Evolutionary conservation across 1,140 invertebrate genomes (phyloP).

Genomic region (Ostrea denselamellosa): DNA sequence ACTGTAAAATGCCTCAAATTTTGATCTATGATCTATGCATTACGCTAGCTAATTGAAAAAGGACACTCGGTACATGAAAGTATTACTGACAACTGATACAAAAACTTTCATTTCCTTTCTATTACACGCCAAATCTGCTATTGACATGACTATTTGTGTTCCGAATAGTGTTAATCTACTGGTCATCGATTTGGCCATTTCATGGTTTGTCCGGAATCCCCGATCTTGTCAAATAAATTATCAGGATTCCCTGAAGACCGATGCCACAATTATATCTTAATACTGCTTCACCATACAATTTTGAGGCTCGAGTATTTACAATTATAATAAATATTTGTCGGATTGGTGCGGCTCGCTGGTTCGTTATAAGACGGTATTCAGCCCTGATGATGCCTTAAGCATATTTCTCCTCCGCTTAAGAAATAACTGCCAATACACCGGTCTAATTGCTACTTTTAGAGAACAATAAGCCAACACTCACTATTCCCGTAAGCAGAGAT

Average conservation of each 20-base stretch:
- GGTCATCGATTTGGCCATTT: constrained; percentile 13
- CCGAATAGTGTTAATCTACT: neutral
- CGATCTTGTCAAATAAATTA: constrained; percentile 6
- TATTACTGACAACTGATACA: neutral
- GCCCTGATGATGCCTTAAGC: neutral
- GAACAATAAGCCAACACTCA: neutral
- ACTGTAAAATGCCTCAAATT: neutral
- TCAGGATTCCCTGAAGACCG: constrained; percentile 5
- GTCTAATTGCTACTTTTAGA: constrained; percentile 30
- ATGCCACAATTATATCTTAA: constrained; percentile 18
- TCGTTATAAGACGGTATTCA: neutral
- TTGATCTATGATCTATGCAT: neutral
- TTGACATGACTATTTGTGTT: constrained; percentile 17
- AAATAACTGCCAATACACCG: neutral
- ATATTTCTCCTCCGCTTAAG: neutral
- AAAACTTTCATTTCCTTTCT: constrained; percentile 15
- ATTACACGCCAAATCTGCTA: constrained; percentile 7
- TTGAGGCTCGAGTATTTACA: constrained; percentile 1
- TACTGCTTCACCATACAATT: constrained; percentile 4
- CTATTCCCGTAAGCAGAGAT: neutral
- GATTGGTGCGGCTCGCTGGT: neutral
- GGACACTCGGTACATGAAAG: neutral
- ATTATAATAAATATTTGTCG: constrained; percentile 27
- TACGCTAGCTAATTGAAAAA: neutral
- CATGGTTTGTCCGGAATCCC: neutral